phyloP scores from a whole-genome alignment of 1,140 invertebrate species.

The Drosophila dunni region DNA sequence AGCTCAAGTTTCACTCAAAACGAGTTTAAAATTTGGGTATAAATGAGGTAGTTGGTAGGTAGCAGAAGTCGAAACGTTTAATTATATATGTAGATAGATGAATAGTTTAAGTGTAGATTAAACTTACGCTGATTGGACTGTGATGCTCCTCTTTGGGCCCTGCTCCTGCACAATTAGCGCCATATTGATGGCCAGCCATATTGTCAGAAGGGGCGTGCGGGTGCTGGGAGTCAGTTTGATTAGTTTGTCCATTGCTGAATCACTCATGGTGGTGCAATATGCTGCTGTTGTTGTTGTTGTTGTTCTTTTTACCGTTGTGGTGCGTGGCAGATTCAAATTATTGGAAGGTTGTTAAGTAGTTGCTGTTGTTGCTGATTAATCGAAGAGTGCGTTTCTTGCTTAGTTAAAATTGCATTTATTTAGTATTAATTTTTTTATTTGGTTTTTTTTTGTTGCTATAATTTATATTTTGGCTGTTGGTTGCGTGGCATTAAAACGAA shows the following conservation, averaged over 20 bases:
- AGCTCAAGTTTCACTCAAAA: background rate
- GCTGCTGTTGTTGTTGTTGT: constrained; percentile 16
- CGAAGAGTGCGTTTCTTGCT: constrained; percentile 36
- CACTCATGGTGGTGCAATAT: constrained; percentile 74
- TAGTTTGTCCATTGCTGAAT: constrained; percentile 78
- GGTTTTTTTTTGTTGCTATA: background rate
- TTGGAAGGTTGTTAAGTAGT: constrained; percentile 53
- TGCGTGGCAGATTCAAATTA: constrained; percentile 38
- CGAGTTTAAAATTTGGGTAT: constrained; percentile 4
- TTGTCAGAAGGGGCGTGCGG: constrained; percentile 76
- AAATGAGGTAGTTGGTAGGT: constrained; percentile 10
- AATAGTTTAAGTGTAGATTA: background rate
- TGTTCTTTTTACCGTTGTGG: constrained; percentile 23
- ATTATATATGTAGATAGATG: constrained; percentile 1
- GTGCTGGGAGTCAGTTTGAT: constrained; percentile 69
- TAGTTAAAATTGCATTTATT: constrained; percentile 30
- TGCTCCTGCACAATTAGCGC: constrained; percentile 81
- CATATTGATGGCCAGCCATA: constrained; percentile 83
- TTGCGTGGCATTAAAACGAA: constrained; percentile 42
- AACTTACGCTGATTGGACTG: constrained; percentile 84
- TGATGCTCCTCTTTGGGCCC: constrained; percentile 67
- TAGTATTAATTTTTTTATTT: background rate
- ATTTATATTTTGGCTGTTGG: constrained; percentile 29
- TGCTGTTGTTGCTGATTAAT: constrained; percentile 44
- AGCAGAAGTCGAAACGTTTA: background rate